Percentiles rank a stretch among this genome's conserved stretches.
Conservation (phyloP, 2,888 invertebrate species). For the Neoascia interrupta region DNA sequence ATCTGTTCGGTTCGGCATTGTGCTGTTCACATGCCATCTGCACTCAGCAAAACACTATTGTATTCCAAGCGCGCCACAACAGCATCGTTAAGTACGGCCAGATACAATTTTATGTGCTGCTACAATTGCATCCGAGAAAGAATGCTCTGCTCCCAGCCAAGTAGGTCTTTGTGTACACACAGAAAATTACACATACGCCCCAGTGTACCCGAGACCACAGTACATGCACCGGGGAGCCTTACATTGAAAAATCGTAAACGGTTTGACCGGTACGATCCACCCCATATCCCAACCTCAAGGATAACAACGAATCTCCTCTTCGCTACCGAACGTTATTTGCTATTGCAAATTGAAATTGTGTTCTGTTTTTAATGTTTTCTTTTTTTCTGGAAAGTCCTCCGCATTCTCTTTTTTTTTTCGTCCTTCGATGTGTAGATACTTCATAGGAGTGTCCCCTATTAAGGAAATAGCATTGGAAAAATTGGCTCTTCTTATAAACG, state of each 20-base stretch:
- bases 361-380: conserved; percentile 67
- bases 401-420: not conserved
- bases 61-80: conserved; percentile 48
- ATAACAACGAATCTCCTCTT: conserved; percentile 17
- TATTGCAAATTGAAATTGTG: conserved; percentile 67
- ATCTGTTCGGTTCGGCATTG: conserved; percentile 37
- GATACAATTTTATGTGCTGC: conserved; percentile 61
- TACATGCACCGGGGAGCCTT: conserved; percentile 22
- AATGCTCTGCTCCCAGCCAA: no score
- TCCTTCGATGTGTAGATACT: conserved; percentile 6
- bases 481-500: conserved; percentile 50
- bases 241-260: conserved; percentile 58
- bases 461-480: conserved; percentile 51
- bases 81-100: conserved; percentile 49
- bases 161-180: no score
- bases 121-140: conserved; percentile 52
- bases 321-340: conserved; percentile 54
- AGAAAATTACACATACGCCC: conserved; percentile 45
- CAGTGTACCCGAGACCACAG: conserved; percentile 34
- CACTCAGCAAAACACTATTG: conserved; percentile 41
- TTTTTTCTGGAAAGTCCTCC: conserved; percentile 19
- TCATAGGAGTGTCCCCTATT: conserved; percentile 51
- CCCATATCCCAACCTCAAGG: not conserved
- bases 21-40: conserved; percentile 64
- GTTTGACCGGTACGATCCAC: conserved; percentile 15